A percentile compares a stretch with the other conserved stretches of the same genome.
Evolutionary conservation across 2,888 invertebrate species (phyloP).

Genomic region (Lithosia quadra): DNA sequence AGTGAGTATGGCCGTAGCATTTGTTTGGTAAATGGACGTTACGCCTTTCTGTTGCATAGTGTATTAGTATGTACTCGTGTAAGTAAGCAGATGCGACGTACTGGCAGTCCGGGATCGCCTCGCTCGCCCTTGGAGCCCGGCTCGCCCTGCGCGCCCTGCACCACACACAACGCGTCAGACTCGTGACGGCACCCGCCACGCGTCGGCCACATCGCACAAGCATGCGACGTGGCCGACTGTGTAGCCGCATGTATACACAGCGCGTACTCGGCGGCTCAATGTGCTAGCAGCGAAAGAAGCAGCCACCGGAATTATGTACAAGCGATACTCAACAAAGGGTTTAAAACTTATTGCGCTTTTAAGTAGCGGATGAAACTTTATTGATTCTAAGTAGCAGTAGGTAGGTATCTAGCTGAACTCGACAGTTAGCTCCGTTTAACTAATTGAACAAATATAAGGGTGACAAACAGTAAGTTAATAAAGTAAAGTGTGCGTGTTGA

Average conservation of each 20-base stretch:
- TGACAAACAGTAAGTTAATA: not conserved
- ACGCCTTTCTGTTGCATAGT: not conserved
- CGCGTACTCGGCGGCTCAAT: too few relatives aligned
- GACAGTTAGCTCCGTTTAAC: not conserved
- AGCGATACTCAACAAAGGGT: not conserved
- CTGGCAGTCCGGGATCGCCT: constrained; percentile 97
- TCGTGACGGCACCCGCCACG: not conserved
- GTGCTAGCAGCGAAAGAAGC: too few relatives aligned
- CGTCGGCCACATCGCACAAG: too few relatives aligned
- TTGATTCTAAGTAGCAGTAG: not conserved
- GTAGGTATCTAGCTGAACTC: not conserved
- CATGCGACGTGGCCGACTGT: too few relatives aligned
- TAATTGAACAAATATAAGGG: not conserved
- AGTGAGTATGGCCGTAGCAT: not conserved
- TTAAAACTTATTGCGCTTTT: not conserved
- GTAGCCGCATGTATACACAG: too few relatives aligned
- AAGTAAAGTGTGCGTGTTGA: constrained; percentile 34
- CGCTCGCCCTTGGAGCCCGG: constrained; percentile 97
- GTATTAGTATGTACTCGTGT: not conserved
- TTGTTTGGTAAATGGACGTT: not conserved
- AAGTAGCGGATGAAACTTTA: not conserved
- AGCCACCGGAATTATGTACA: too few relatives aligned
- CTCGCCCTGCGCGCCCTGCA: constrained; percentile 96
- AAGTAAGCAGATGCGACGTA: constrained; percentile 83
- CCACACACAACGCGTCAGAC: constrained; percentile 26